phyloP scores from a whole-genome alignment of 2,888 invertebrate species.

The Gymnoscelis rufifasciata region DNA sequence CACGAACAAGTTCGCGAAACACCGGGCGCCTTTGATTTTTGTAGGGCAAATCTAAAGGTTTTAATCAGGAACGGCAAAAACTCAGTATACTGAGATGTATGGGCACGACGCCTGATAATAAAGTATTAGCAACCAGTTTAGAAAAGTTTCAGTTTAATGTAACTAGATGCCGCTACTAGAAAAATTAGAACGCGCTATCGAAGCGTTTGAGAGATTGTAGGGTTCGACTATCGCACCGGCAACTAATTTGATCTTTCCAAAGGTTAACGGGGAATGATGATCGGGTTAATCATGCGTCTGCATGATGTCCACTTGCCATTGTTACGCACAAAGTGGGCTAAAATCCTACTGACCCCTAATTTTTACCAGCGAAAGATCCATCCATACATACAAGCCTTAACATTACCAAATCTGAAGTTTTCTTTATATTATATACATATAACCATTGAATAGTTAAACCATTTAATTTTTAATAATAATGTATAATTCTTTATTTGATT shows the following conservation, averaged over 20 bases:
- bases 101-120: no score
- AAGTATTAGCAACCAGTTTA: not conserved
- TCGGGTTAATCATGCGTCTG: slow-evolving; percentile 62
- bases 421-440: no score
- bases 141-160: no score
- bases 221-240: rapidly evolving
- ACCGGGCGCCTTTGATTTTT: not conserved
- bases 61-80: no score
- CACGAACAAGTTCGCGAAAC: not conserved
- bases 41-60: no score
- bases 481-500: no score
- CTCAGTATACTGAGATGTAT: no score
- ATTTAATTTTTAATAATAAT: no score
- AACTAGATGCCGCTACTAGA: slow-evolving; percentile 48
- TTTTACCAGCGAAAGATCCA: slow-evolving; percentile 48
- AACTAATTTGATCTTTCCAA: slow-evolving; percentile 60
- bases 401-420: no score
- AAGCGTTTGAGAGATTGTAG: slow-evolving; percentile 30
- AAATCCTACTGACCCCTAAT: slow-evolving; percentile 64
- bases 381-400: not conserved
- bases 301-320: slow-evolving; percentile 67
- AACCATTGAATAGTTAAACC: no score
- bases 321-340: slow-evolving; percentile 70
- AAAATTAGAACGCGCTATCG: slow-evolving; percentile 43
- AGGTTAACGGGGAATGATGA: slow-evolving; percentile 76